Evolutionary conservation across 2,113 vertebrate species (phyloP), one percentile per base, ranked within the genome.

Genomic region (Vicugna pacos): DNA sequence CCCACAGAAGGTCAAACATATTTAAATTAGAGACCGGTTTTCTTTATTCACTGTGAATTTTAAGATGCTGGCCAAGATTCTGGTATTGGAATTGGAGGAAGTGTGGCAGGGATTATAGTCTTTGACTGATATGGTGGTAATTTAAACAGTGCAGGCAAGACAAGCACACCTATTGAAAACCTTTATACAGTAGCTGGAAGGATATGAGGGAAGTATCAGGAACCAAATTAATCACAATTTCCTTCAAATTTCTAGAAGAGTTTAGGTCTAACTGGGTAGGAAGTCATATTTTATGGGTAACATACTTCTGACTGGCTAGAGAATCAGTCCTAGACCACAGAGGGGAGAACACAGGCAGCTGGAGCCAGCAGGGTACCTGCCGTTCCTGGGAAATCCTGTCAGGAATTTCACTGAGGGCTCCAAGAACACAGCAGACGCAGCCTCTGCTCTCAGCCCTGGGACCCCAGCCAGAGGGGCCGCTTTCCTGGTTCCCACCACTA

Each of bases 1-100:
- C 89, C 92, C 96, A 77, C 86, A 97, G 94, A 97, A 97, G 91
- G 97, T 93, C 91, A 95, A 97, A 35, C 22, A 64, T 94, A 97
- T 96, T 97, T 98, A 95, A 98, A 96, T 95, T 96, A 96, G 95
- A 97, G 95, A 92, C 93, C 5, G 3, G 93, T 96, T 97, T 97
- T 87, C 95, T 94, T 96, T 89, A 96, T 92, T 95, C 88, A 32
- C 82, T 96, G 93, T 84, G 80, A 97, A 93, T 95, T 83, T 94
- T 94, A 83, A 94, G 82, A 87, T 82, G 79, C 87, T 84, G 75
- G 97, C 95, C 96, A 97, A 95, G 75, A 93, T 94, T 95, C 85
- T 95, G 82, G 89, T 70, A 38, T 56, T 96, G 86, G 92, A 92
- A 77, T 72, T 84, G 93, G 67, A 89, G 75, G 86, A 96, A 94